Evolutionary conservation across 2,797 vertebrate species (phyloP).

Genomic region (Danionella dracula): DNA sequence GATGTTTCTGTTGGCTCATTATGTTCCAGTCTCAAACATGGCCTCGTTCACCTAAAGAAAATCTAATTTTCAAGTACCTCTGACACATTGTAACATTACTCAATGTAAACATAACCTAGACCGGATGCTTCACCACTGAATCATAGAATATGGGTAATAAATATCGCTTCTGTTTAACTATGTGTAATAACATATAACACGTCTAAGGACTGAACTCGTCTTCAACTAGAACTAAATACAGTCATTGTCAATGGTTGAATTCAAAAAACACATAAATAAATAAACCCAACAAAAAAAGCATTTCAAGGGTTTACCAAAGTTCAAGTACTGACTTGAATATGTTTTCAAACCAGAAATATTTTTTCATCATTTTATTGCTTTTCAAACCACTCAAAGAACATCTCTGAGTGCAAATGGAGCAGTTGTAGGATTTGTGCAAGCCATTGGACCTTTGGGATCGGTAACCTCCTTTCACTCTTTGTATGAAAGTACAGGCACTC

Average conservation of each 20-base stretch:
- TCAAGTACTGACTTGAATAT: constrained; percentile 22
- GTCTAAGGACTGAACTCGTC: neutral
- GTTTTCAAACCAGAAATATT: constrained; percentile 28
- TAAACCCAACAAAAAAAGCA: neutral
- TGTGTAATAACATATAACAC: neutral
- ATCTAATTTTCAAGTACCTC: neutral
- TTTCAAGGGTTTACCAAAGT: neutral
- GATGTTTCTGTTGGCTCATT: neutral
- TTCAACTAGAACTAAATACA: neutral
- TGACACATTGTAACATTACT: neutral
- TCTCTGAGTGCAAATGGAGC: constrained; percentile 45
- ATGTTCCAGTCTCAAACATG: neutral
- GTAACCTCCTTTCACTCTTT: constrained; percentile 49
- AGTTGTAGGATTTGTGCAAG: constrained; percentile 45
- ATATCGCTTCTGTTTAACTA: neutral
- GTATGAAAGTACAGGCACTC: constrained; percentile 53
- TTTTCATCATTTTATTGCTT: constrained; percentile 35
- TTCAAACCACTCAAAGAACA: constrained; percentile 44
- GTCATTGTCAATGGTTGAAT: neutral
- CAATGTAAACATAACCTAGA: neutral
- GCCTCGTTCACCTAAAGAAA: neutral
- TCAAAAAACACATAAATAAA: neutral
- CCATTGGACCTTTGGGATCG: constrained; percentile 44
- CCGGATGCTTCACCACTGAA: neutral
- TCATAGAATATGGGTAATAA: neutral